Percentiles rank a stretch among this genome's conserved stretches.
Conservation (phyloP, 2,797 vertebrate species). For the Peromyscus aztecus region DNA sequence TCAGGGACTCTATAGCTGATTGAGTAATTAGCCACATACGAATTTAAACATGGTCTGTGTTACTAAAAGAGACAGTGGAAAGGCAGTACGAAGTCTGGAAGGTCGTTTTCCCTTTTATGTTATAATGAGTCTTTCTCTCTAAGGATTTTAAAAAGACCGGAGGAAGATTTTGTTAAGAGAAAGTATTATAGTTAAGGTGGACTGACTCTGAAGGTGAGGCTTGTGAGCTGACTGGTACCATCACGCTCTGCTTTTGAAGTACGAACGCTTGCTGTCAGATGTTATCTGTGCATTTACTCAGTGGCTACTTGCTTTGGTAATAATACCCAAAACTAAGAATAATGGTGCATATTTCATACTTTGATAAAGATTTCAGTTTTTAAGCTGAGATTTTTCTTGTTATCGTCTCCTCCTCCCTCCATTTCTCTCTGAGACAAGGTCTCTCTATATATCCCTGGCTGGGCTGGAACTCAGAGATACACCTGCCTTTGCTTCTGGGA, state of each 20-base stretch:
- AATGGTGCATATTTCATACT: not conserved
- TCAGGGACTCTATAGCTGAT: not conserved
- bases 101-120: constrained; percentile 5
- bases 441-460: not conserved
- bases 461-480: not conserved
- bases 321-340: constrained; percentile 16
- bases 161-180: constrained; percentile 31
- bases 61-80: not conserved
- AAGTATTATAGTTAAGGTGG: constrained; percentile 12
- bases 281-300: constrained; percentile 36
- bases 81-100: constrained; percentile 9
- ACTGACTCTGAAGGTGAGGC: constrained; percentile 30
- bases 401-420: not conserved
- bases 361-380: not conserved
- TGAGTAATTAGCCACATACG: constrained; percentile 57
- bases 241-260: not conserved
- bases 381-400: not conserved
- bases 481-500: not conserved
- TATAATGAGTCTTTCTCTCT: constrained; percentile 17
- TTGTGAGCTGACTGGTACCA: not conserved
- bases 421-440: not conserved
- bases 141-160: constrained; percentile 29
- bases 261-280: constrained; percentile 48
- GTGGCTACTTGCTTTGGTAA: constrained; percentile 59
- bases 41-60: not conserved